A percentile compares a stretch with the other conserved stretches of the same genome.
Conservation (phyloP, 2,113 vertebrate genomes). For the Sula dactylatra region DNA sequence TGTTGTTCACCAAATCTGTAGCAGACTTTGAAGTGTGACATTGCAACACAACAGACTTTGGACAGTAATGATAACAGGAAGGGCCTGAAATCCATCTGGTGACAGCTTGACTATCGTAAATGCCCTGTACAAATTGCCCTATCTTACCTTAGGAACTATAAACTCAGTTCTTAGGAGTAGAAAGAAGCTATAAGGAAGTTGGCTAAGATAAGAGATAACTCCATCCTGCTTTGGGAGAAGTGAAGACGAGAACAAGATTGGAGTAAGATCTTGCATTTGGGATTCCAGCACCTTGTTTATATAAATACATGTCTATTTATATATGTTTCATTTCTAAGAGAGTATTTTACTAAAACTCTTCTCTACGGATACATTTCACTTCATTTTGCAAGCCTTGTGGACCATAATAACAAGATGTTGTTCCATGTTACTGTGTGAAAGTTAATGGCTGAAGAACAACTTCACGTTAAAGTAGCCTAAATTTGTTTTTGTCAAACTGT, state of each 20-base stretch:
- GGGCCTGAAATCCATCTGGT: conserved; percentile 25
- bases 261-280: not conserved
- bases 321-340: not conserved
- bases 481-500: not conserved
- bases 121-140: not conserved
- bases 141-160: not conserved
- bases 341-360: not conserved
- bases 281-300: not conserved
- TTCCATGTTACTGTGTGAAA: not conserved
- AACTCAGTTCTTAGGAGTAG: not conserved
- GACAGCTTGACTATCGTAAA: not conserved
- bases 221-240: not conserved
- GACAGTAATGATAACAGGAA: not conserved
- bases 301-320: not conserved
- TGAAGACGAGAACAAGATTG: not conserved
- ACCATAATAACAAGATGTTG: not conserved
- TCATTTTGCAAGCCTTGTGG: not conserved
- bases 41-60: conserved; percentile 45
- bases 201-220: not conserved
- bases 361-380: not conserved
- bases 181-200: not conserved
- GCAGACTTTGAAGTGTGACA: conserved; percentile 5
- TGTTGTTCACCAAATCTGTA: not conserved
- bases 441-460: not conserved
- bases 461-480: not conserved